A percentile compares a stretch with the other conserved stretches of the same genome.
phyloP scores from a whole-genome alignment of 2,888 invertebrate genomes.

The Ormia ochracea region DNA sequence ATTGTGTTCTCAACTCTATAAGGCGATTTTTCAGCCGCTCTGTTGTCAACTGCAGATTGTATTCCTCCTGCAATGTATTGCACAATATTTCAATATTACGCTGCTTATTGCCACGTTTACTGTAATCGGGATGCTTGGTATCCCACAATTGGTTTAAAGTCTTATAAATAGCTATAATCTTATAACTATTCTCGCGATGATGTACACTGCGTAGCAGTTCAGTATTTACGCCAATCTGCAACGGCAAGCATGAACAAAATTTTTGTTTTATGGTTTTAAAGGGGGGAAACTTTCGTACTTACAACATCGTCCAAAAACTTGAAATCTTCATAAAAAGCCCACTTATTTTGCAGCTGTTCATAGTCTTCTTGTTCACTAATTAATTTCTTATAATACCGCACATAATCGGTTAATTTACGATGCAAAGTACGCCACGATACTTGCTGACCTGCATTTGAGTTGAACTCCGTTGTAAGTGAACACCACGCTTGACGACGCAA shows the following conservation, averaged over 20 bases:
- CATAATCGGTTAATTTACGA: slow-evolving; percentile 70
- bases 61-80: slow-evolving; percentile 67
- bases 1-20: slow-evolving; percentile 69
- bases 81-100: slow-evolving; percentile 68
- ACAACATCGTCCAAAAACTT: slow-evolving; percentile 69
- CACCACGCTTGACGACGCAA: slow-evolving; percentile 69
- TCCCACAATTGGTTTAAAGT: slow-evolving; percentile 70
- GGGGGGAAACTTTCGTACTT: neutral
- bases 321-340: slow-evolving; percentile 70
- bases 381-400: slow-evolving; percentile 70
- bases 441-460: slow-evolving; percentile 37
- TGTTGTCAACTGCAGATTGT: slow-evolving; percentile 68
- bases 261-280: no score
- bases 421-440: slow-evolving; percentile 69
- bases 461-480: slow-evolving; percentile 65
- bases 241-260: neutral
- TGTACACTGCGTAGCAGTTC: slow-evolving; percentile 67
- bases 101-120: slow-evolving; percentile 68
- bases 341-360: slow-evolving; percentile 56
- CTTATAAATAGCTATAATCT: slow-evolving; percentile 69
- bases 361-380: slow-evolving; percentile 53
- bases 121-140: slow-evolving; percentile 69
- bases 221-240: slow-evolving; percentile 41
- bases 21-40: slow-evolving; percentile 69
- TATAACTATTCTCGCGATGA: slow-evolving; percentile 66